These are phyloP conservation scores for Lucilia sericata DNA, from an alignment of 1,140 invertebrate genomes.

Conservation along the genomic window DNA sequence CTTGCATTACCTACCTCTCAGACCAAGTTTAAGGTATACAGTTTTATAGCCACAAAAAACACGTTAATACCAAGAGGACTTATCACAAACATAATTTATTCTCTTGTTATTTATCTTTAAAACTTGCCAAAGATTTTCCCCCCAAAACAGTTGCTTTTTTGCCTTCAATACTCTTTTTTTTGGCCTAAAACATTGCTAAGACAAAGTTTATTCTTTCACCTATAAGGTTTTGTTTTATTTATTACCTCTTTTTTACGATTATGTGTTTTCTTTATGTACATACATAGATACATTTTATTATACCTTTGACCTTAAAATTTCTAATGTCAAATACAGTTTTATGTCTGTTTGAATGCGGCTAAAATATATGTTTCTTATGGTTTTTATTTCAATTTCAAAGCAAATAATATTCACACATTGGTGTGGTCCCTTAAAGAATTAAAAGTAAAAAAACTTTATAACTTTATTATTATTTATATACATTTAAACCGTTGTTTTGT, in stretches of 20 bases:
- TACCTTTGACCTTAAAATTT: slow-evolving; percentile 6
- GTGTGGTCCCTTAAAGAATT: not conserved
- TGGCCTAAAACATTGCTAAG: no score
- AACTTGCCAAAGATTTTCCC: no score
- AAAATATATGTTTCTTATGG: not conserved
- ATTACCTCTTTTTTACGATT: not conserved
- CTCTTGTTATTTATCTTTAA: no score
- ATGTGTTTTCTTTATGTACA: not conserved
- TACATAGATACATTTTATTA: not conserved
- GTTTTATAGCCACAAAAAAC: no score
- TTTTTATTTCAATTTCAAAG: not conserved
- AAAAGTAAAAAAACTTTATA: not conserved
- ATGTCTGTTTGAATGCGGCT: not conserved
- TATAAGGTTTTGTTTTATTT: not conserved
- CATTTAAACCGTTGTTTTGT: not conserved
- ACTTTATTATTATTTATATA: slow-evolving; percentile 5
- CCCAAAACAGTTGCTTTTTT: no score
- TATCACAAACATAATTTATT: no score
- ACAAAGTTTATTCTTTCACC: no score
- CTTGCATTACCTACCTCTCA: no score
- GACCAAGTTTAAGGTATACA: no score
- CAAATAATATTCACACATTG: not conserved
- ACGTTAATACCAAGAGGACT: no score
- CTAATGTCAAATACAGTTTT: not conserved
- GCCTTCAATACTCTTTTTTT: no score